A percentile compares a stretch with the other conserved stretches of the same genome.
These are phyloP conservation scores for Imbricaverruca yamaguchii DNA, from an alignment of 2,888 invertebrate species.

Conservation along the genomic window DNA sequence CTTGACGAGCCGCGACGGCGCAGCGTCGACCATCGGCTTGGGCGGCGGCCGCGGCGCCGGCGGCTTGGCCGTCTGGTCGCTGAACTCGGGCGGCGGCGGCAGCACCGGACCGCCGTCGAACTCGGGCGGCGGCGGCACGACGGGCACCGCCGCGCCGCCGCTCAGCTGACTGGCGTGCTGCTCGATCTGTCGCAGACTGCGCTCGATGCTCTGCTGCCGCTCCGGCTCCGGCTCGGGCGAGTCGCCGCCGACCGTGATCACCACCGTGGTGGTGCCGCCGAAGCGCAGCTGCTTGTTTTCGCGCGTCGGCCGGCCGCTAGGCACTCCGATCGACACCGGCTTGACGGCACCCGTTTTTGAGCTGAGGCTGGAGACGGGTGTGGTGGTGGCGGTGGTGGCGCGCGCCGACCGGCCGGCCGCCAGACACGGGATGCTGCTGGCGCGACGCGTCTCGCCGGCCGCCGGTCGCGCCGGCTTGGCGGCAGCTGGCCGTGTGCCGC, in stretches of 20 bases:
- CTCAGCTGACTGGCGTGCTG: conserved; percentile 44
- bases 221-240: background rate
- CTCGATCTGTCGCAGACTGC: conserved; percentile 40
- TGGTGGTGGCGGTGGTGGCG: conserved; percentile 8
- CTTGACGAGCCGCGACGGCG: conserved; percentile 1
- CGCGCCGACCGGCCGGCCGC: background rate
- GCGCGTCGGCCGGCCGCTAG: conserved; percentile 29
- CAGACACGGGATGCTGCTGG: conserved; percentile 40
- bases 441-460: conserved; percentile 42
- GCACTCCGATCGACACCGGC: conserved; percentile 26
- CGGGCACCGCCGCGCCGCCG: conserved; percentile 37
- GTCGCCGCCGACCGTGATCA: conserved; percentile 3
- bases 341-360: conserved; percentile 29
- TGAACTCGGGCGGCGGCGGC: conserved; percentile 85
- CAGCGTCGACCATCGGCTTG: background rate
- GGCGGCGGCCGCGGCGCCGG: conserved; percentile 44
- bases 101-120: conserved; percentile 46
- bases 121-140: conserved; percentile 30
- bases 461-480: conserved; percentile 37
- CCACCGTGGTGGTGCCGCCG: conserved; percentile 16
- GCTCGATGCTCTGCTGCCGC: conserved; percentile 39
- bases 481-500: conserved; percentile 26
- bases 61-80: conserved; percentile 53
- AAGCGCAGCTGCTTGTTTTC: background rate
- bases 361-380: conserved; percentile 19